These are phyloP conservation scores for Osmerus mordax DNA, from an alignment of 2,113 vertebrate species.

Conservation along the genomic window DNA sequence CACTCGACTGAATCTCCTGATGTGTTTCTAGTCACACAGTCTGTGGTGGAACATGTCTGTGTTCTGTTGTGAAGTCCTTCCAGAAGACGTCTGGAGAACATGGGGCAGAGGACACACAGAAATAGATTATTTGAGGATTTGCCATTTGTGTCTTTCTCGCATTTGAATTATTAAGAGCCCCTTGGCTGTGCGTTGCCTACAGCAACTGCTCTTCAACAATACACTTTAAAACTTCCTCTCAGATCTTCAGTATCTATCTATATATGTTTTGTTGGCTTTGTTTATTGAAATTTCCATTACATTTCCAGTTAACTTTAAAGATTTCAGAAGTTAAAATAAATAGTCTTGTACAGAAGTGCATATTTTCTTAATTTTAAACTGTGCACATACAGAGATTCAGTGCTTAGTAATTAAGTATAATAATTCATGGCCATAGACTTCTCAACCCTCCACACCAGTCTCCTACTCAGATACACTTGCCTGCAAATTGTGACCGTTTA, in stretches of 20 bases:
- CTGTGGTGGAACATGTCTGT: neutral
- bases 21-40: neutral
- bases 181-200: slow-evolving; percentile 40
- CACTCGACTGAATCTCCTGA: neutral
- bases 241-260: slow-evolving; percentile 8
- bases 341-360: too few species aligned
- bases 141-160: slow-evolving; percentile 27
- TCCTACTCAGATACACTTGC: neutral
- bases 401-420: too few species aligned
- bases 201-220: slow-evolving; percentile 34
- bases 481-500: neutral
- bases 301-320: neutral
- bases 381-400: too few species aligned
- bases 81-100: slow-evolving; percentile 21
- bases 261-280: neutral
- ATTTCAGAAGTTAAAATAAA: neutral
- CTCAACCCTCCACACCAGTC: neutral
- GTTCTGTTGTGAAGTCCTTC: neutral
- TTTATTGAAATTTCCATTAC: neutral
- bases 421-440: neutral
- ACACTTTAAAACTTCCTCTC: slow-evolving; percentile 46
- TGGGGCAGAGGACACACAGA: slow-evolving; percentile 33
- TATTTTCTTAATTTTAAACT: too few species aligned
- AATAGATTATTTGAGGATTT: slow-evolving; percentile 49
- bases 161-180: slow-evolving; percentile 60